Evolutionary conservation across 2,797 vertebrate genomes (phyloP), one percentile per base, ranked within the genome.

Genomic region (Alauda arvensis): DNA sequence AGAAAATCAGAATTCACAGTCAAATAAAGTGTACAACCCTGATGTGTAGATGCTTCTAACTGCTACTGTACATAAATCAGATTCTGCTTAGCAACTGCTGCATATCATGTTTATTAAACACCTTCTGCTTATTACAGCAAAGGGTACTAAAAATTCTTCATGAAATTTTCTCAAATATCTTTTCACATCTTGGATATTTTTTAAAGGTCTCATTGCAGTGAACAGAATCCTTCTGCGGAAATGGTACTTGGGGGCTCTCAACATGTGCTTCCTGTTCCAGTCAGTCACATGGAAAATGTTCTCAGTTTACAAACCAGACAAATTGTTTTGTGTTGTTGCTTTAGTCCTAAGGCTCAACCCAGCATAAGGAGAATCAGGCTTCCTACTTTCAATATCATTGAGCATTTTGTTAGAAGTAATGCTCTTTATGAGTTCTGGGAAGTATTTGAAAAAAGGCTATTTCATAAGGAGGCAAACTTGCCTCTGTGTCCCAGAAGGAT

Each of bases 91-190:
- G 96, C 91, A 91, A 95, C 95, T 87, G 96, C 95, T 91, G 95
- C 92, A 94, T 95, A 95, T 94, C 96, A 96, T 96, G 94, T 96
- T 96, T 96, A 96, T 95, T 94, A 96, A 97, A 97, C 93, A 95
- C 95, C 95, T 95, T 95, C 95, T 94, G 95, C 92, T 94, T 95
- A 87, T 94, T 90, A 85, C 92, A 85, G 93, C 90, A 93, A 85
- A 91, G 90, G 92, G 90, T 83, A 92, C 91, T 92, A 77, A 94
- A 94, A 93, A 93, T 75, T 86, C 87, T 86, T 68, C 57, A 85
- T n/a, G 72, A 93, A 89, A 93, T 87, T 91, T 88, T 94, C 67
- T 74, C 91, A 71, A 91, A 94, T 94, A 86, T 84, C 65, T 96
- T 86, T 95, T 94, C 53, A 67, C 87, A 86, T 92, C 48, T 94